Percentiles rank a stretch among this genome's conserved stretches.
phyloP scores from a whole-genome alignment of 2,888 invertebrate genomes.

The Chalcis sispes region DNA sequence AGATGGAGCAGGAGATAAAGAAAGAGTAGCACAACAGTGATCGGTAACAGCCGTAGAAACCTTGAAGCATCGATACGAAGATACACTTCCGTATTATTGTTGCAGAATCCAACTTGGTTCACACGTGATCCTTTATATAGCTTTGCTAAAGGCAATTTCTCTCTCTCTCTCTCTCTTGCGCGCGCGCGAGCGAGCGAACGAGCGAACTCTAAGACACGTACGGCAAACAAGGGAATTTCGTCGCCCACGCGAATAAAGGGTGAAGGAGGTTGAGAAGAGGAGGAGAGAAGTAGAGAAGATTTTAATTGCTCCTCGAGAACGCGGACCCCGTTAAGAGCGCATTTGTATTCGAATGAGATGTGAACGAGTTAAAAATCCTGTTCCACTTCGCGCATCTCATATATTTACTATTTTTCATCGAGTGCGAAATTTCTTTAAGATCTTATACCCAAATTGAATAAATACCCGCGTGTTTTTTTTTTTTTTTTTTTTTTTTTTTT shows the following conservation, averaged over 20 bases:
- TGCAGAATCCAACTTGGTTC: conserved; percentile 4
- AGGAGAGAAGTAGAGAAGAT: too few species aligned
- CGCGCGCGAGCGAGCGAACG: too few species aligned
- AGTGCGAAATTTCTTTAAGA: too few species aligned
- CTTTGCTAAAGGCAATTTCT: not conserved
- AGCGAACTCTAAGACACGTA: conserved; percentile 32
- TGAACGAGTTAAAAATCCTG: too few species aligned
- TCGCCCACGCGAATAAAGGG: too few species aligned
- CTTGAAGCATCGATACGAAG: conserved; percentile 11
- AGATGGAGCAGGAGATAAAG: not conserved
- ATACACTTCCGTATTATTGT: conserved; percentile 43
- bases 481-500: too few species aligned
- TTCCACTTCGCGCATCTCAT: too few species aligned
- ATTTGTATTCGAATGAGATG: conserved; percentile 31
- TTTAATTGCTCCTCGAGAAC: conserved; percentile 14
- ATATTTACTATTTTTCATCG: too few species aligned
- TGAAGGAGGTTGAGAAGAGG: too few species aligned
- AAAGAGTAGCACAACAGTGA: not conserved
- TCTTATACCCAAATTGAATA: too few species aligned
- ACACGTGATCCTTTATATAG: not conserved
- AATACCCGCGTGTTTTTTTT: too few species aligned
- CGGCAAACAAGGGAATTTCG: too few species aligned
- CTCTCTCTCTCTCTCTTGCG: not conserved
- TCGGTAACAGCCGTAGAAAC: not conserved
- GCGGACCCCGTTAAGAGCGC: not conserved